Evolutionary conservation across 2,888 invertebrate species (phyloP).

Genomic region (Erebia epiphron): DNA sequence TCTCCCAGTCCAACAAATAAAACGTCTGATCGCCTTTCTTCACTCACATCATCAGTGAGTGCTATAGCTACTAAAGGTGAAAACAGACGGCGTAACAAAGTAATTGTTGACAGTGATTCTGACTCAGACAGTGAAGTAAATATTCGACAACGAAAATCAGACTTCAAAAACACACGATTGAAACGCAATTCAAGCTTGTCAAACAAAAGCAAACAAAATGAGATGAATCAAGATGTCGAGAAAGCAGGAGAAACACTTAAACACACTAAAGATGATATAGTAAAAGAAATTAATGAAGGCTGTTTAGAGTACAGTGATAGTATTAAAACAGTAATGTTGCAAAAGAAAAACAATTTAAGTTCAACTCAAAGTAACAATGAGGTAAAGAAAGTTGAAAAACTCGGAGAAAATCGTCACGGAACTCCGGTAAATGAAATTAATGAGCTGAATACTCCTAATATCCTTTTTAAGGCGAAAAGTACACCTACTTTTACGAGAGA

Average conservation of each 20-base stretch:
- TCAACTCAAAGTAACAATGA: conserved; percentile 37
- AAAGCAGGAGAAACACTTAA: conserved; percentile 66
- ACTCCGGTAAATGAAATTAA: conserved; percentile 26
- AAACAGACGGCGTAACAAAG: conserved; percentile 75
- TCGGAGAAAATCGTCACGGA: conserved; percentile 33
- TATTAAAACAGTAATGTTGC: conserved; percentile 44
- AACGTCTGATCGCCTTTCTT: conserved; percentile 80
- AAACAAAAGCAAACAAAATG: conserved; percentile 68
- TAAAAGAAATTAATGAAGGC: conserved; percentile 66
- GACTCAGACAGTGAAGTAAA: conserved; percentile 69
- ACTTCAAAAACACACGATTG: conserved; percentile 73
- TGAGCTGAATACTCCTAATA: conserved; percentile 18
- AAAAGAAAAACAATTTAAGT: conserved; percentile 49
- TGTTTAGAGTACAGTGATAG: conserved; percentile 59
- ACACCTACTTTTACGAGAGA: conserved; percentile 11
- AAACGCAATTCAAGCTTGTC: conserved; percentile 72
- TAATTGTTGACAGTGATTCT: conserved; percentile 74
- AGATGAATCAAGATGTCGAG: conserved; percentile 55
- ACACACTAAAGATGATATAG: conserved; percentile 63
- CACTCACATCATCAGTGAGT: conserved; percentile 80
- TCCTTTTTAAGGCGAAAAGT: conserved; percentile 9
- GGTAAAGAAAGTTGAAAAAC: conserved; percentile 21
- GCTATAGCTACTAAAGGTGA: conserved; percentile 79
- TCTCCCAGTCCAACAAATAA: conserved; percentile 77
- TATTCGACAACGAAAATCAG: conserved; percentile 72